These are phyloP conservation scores for Monochamus saltuarius DNA, from an alignment of 1,140 invertebrate genomes.

Conservation along the genomic window DNA sequence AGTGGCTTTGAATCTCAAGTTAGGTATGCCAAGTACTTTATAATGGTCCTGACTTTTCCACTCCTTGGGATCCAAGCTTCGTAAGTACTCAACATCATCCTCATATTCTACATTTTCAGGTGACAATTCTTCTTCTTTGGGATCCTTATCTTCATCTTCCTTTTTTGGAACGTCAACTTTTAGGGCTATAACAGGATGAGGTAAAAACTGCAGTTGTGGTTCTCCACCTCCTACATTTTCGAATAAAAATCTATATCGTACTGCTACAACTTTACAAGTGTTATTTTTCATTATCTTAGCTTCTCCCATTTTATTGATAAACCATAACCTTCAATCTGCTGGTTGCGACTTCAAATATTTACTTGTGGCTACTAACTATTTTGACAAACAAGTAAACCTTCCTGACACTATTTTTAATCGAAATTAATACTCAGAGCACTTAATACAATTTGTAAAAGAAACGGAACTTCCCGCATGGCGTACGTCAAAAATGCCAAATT, in stretches of 20 bases:
- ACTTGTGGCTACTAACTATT: neutral
- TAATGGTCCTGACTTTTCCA: conserved; percentile 99
- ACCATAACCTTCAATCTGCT: conserved; percentile 31
- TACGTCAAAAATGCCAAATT: conserved; percentile 27
- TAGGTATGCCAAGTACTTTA: conserved; percentile 85
- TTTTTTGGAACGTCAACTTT: conserved; percentile 35
- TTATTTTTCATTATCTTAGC: conserved; percentile 30
- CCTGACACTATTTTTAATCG: neutral
- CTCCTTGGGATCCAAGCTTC: conserved; percentile 91
- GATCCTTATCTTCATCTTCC: conserved; percentile 27
- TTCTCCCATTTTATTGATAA: conserved; percentile 39
- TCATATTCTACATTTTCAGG: conserved; percentile 65
- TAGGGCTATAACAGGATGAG: conserved; percentile 39
- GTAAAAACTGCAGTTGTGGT: conserved; percentile 37
- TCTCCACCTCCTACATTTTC: conserved; percentile 37
- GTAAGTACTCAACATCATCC: conserved; percentile 81
- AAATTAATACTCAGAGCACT: neutral
- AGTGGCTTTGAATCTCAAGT: conserved; percentile 72
- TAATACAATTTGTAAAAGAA: conserved; percentile 17
- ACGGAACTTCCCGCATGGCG: conserved; percentile 39
- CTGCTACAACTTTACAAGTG: conserved; percentile 40
- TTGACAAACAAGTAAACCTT: neutral
- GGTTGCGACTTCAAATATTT: too few species aligned
- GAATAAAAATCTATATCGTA: conserved; percentile 47
- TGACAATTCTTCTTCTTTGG: conserved; percentile 56